Conservation (phyloP, 2,797 vertebrate species). For the Rhadinocentrus ornatus region DNA sequence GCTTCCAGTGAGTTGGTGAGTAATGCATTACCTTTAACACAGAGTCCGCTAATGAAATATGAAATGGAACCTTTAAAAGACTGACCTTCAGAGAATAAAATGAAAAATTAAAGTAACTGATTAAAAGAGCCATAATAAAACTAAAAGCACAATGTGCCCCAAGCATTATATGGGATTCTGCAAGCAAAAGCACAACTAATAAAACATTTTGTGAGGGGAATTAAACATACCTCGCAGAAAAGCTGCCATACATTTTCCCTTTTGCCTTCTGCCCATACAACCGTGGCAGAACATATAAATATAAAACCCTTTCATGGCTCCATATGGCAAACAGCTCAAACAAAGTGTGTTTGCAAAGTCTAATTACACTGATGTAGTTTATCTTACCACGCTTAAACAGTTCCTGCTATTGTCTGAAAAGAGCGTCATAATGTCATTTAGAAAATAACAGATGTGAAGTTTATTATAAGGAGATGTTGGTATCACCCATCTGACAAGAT, state of each 20-base stretch:
- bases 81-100: constrained; percentile 27
- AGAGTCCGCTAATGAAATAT: constrained; percentile 32
- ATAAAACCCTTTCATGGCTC: constrained; percentile 50
- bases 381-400: constrained; percentile 21
- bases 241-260: constrained; percentile 21
- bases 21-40: constrained; percentile 39
- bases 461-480: constrained; percentile 39
- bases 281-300: constrained; percentile 46
- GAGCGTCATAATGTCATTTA: constrained; percentile 16
- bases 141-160: constrained; percentile 30
- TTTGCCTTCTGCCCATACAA: constrained; percentile 10
- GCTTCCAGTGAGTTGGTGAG: constrained; percentile 30
- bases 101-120: constrained; percentile 29
- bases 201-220: constrained; percentile 45
- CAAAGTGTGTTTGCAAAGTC: constrained; percentile 38
- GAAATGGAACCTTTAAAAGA: constrained; percentile 34
- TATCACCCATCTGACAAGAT: constrained; percentile 46
- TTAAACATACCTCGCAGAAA: constrained; percentile 42
- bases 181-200: constrained; percentile 51
- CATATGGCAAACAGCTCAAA: constrained; percentile 68
- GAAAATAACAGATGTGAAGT: constrained; percentile 31
- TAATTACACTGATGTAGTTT: constrained; percentile 51
- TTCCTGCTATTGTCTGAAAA: constrained; percentile 31
- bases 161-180: constrained; percentile 50
- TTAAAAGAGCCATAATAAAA: constrained; percentile 51